Conservation (phyloP, 2,113 vertebrate species). For the Phycodurus eques region DNA sequence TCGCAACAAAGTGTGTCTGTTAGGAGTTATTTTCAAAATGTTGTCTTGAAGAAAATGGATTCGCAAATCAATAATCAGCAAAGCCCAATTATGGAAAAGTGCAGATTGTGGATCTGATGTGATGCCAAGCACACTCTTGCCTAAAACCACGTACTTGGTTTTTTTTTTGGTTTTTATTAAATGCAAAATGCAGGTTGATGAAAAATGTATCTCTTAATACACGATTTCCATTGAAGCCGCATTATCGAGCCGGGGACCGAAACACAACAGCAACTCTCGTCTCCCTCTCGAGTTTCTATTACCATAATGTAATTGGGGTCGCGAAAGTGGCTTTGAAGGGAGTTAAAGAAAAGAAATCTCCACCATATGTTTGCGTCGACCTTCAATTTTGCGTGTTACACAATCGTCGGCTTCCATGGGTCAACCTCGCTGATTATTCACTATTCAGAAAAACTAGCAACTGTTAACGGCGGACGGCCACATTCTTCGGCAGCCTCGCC, state of each 20-base stretch:
- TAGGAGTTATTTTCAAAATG: constrained; percentile 43
- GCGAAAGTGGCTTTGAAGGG: constrained; percentile 65
- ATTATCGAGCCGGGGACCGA: constrained; percentile 63
- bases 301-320: constrained; percentile 77
- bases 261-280: constrained; percentile 61
- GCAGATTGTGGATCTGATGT: constrained; percentile 69
- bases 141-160: constrained; percentile 12
- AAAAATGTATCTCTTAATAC: constrained; percentile 73
- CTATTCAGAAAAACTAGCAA: constrained; percentile 55
- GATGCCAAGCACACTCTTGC: constrained; percentile 63
- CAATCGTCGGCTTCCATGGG: constrained; percentile 60
- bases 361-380: constrained; percentile 68
- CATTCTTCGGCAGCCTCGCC: constrained; percentile 62
- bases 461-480: constrained; percentile 68
- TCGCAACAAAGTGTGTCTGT: constrained; percentile 1
- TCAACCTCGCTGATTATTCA: constrained; percentile 71
- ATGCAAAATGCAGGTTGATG: constrained; percentile 66
- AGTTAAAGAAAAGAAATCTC: constrained; percentile 32
- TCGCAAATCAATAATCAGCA: constrained; percentile 69
- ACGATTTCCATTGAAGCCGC: constrained; percentile 71
- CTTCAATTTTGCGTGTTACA: constrained; percentile 68
- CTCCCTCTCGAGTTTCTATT: constrained; percentile 68
- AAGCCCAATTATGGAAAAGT: constrained; percentile 71
- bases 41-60: constrained; percentile 62
- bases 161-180: constrained; percentile 23